phyloP scores from a whole-genome alignment of 2,797 vertebrate species.

The Scarus forsteni region DNA sequence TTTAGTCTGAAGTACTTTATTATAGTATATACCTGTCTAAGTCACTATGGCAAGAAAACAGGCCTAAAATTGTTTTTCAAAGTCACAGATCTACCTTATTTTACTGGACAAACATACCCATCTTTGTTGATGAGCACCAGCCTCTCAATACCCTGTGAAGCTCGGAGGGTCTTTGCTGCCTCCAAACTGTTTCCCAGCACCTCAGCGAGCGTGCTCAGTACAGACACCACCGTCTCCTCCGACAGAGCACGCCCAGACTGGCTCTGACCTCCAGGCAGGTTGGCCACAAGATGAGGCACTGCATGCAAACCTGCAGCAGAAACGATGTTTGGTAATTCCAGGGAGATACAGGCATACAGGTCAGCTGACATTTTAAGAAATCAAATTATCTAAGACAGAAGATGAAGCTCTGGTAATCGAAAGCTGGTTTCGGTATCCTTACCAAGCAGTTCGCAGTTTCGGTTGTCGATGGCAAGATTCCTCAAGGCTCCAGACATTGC shows the following conservation, averaged over 20 bases:
- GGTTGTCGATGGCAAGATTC: conserved; percentile 93
- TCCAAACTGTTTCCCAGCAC: conserved; percentile 93
- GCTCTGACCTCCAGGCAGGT: conserved; percentile 91
- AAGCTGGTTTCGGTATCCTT: conserved; percentile 39
- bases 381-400: not conserved
- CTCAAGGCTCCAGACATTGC: conserved; percentile 95
- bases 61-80: not conserved
- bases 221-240: conserved; percentile 93
- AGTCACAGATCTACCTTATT: not conserved
- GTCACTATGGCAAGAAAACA: not conserved
- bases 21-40: too few relatives aligned
- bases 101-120: conserved; percentile 79
- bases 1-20: too few relatives aligned
- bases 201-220: conserved; percentile 94
- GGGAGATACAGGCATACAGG: not conserved
- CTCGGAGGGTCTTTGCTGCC: conserved; percentile 92
- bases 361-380: not conserved
- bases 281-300: conserved; percentile 91
- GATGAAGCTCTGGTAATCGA: not conserved
- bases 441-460: conserved; percentile 96
- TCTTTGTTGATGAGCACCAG: conserved; percentile 97
- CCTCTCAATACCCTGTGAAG: conserved; percentile 94
- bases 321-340: not conserved
- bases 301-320: conserved; percentile 90
- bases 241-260: conserved; percentile 87